Evolutionary conservation across 2,888 invertebrate species (phyloP).

Genomic region (Phortica okadai): DNA sequence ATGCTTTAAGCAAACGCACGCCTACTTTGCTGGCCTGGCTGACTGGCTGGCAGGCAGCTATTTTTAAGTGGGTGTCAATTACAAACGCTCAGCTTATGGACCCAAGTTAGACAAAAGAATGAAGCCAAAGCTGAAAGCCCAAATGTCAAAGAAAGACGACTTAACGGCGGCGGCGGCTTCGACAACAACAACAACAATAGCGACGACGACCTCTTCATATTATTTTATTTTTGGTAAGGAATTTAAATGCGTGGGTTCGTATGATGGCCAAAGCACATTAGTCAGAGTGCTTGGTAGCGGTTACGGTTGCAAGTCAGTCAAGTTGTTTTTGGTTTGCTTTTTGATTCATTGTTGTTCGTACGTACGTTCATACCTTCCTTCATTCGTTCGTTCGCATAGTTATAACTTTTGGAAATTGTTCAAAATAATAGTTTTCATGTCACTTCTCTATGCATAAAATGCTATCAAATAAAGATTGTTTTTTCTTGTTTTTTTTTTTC

Average conservation of each 20-base stretch:
- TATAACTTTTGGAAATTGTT: no score
- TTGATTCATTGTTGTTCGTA: no score
- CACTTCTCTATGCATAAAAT: no score
- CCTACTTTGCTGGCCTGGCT: conserved; percentile 28
- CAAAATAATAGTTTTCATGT: no score
- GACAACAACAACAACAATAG: neutral
- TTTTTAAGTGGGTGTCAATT: conserved; percentile 71
- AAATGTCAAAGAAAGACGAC: neutral
- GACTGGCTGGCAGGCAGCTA: neutral
- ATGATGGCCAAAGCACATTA: conserved; percentile 55
- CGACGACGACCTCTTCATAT: conserved; percentile 1
- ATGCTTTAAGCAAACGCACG: conserved; percentile 19
- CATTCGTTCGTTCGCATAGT: no score
- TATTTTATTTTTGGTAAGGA: conserved; percentile 15
- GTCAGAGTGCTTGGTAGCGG: conserved; percentile 42
- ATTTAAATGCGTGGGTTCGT: conserved; percentile 60
- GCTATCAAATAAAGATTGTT: neutral
- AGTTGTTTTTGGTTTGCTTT: neutral
- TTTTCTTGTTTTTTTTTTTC: conserved; percentile 37
- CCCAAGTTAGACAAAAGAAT: neutral
- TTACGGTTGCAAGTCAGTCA: neutral
- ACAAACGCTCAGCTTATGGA: conserved; percentile 46
- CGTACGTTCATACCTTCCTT: no score
- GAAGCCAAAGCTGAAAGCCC: neutral
- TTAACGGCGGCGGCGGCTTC: neutral